These are phyloP conservation scores for Vanacampus margaritifer DNA, from an alignment of 2,113 vertebrate genomes.

Conservation along the genomic window DNA sequence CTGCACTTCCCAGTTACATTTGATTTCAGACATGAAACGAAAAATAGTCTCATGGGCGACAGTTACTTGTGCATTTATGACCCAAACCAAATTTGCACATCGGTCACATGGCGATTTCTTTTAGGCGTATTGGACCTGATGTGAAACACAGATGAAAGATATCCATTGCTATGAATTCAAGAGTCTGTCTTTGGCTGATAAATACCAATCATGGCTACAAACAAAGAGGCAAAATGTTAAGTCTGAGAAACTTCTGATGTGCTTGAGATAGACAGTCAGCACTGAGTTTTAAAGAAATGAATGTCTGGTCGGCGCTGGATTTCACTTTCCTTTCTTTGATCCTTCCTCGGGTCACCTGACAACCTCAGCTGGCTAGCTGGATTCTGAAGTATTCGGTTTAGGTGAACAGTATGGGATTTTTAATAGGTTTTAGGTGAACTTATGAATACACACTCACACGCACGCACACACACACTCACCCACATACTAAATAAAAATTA, in stretches of 20 bases:
- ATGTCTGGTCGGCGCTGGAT: too few species aligned
- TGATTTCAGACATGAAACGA: slow-evolving; percentile 19
- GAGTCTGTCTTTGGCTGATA: slow-evolving; percentile 42
- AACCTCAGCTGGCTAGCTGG: too few species aligned
- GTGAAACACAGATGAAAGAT: slow-evolving; percentile 25
- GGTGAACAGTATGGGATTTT: too few species aligned
- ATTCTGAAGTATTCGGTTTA: too few species aligned
- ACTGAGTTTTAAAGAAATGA: not conserved
- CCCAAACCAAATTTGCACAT: slow-evolving; percentile 25
- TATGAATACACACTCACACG: too few species aligned
- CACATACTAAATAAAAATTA: too few species aligned
- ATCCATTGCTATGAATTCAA: slow-evolving; percentile 32
- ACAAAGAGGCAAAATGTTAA: slow-evolving; percentile 55
- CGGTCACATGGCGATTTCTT: slow-evolving; percentile 17
- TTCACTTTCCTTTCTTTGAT: too few species aligned
- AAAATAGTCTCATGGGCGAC: slow-evolving; percentile 4
- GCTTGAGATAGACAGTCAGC: slow-evolving; percentile 16
- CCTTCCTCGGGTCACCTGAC: too few species aligned
- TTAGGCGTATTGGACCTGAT: slow-evolving; percentile 23
- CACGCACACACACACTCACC: too few species aligned
- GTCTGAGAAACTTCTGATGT: slow-evolving; percentile 42
- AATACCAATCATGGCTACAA: slow-evolving; percentile 63
- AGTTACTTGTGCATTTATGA: slow-evolving; percentile 19
- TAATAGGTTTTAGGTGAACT: too few species aligned
- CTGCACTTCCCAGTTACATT: slow-evolving; percentile 14